Evolutionary conservation across 2,113 vertebrate genomes (phyloP), one percentile per base, ranked within the genome.

Genomic region (Sapayoa aenigma): DNA sequence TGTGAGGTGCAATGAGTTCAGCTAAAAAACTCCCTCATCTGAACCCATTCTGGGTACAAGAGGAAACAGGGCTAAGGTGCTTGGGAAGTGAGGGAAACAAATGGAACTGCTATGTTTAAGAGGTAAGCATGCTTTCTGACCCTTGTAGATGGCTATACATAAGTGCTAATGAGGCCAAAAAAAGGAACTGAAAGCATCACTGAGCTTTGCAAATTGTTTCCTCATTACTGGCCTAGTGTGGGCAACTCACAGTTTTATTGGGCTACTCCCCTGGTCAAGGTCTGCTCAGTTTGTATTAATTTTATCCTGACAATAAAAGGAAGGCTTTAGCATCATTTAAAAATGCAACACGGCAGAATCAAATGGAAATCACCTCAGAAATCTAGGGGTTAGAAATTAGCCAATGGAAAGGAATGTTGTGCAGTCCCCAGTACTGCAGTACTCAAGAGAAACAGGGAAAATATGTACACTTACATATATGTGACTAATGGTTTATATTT

Each of bases 331-430:
- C 33, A 69, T 89, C 31, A 92, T 75, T 94, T 86, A 76, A 88
- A 97, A 96, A 85, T 66, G 75, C 94, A 95, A 71, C 65, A 39
- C 46, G 67, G 91, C 91, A 92, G 55, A 97, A 96, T 93, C 72
- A 76, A 92, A 82, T 84, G 72, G 65, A 97, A 77, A 96, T 92
- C 88, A 97, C 91, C 94, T 95, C 95, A 94, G 56, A 93, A 60
- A 96, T 94, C 77, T 47, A 42, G 49, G 59, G 16, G 30, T 60
- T 91, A 90, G 83, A 96, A 95, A 96, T 95, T 77, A 96, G 56
- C 79, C 89, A 83, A 68, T 78, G 39, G 55, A 92, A 95, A 79
- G 85, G 69, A 84, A 90, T 6, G 5, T 24, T 77, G 39, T 55
- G 71, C 58, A 87, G 56, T 39, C 59, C 46, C 21, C 46, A 47